These are phyloP conservation scores for Mionectes olivaceus DNA, from an alignment of 2,797 vertebrate species.

Conservation along the genomic window DNA sequence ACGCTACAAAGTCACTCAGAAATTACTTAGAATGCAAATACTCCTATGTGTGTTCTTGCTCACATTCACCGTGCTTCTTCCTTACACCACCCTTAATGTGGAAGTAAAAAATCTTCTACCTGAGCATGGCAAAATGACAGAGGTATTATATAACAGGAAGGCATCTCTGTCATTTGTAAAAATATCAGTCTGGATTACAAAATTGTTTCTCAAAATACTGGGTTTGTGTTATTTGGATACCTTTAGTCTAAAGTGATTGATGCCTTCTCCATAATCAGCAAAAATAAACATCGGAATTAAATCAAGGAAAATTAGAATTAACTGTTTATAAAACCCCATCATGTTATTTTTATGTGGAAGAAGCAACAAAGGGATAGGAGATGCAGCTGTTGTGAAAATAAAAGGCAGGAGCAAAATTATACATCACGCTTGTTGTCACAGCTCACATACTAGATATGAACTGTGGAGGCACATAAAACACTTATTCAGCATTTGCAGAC, in stretches of 20 bases:
- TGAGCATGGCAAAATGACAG: background rate
- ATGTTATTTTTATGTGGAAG: background rate
- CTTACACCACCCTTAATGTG: background rate
- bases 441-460: background rate
- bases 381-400: background rate
- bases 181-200: background rate
- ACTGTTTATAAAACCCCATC: background rate
- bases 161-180: background rate
- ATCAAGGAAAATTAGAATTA: background rate
- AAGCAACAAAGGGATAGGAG: background rate
- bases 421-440: rapidly evolving
- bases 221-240: background rate
- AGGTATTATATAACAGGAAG: background rate
- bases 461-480: background rate
- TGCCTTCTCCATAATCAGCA: background rate
- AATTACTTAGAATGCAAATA: background rate
- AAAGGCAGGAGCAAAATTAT: background rate
- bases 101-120: background rate
- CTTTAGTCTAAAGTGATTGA: background rate
- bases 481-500: background rate
- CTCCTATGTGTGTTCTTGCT: background rate
- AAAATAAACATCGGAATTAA: background rate
- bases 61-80: background rate
- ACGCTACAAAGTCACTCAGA: background rate
- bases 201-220: background rate